Evolutionary conservation across 2,797 vertebrate genomes (phyloP).

Genomic region (Acanthopagrus latus): DNA sequence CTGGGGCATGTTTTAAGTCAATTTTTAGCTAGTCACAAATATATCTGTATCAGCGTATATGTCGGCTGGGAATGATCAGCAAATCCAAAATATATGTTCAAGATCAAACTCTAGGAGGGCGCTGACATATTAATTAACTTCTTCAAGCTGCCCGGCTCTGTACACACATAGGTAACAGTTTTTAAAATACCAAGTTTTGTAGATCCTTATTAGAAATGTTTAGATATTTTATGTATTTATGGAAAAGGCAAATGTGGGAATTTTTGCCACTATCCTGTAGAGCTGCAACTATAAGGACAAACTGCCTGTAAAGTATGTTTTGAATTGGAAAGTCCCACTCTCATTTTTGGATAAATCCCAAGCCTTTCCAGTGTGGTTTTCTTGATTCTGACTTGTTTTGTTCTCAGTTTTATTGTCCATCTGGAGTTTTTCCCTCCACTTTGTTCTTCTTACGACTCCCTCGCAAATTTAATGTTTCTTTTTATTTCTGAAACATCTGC

Average conservation of each 20-base stretch:
- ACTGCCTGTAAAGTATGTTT: constrained; percentile 5
- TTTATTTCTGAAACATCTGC: not conserved
- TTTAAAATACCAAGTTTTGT: not conserved
- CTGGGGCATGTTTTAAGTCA: not conserved
- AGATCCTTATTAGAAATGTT: not conserved
- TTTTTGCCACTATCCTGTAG: not conserved
- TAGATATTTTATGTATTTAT: not conserved
- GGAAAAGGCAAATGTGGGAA: not conserved
- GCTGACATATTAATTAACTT: not conserved
- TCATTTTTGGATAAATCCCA: constrained; percentile 10
- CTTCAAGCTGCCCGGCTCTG: not conserved
- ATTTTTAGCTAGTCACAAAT: not conserved
- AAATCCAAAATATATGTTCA: not conserved
- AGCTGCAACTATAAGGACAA: not conserved
- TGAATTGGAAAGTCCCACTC: constrained; percentile 10
- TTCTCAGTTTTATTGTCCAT: constrained; percentile 3
- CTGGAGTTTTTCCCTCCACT: not conserved
- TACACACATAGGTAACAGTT: not conserved
- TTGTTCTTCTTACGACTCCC: not conserved
- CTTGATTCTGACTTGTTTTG: constrained; percentile 7
- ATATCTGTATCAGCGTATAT: not conserved
- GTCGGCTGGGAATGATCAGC: not conserved
- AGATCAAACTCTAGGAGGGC: not conserved
- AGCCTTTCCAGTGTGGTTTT: not conserved
- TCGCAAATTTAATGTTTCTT: constrained; percentile 1